These are phyloP conservation scores for Euwallacea similis DNA, from an alignment of 1,140 invertebrate genomes.

Conservation along the genomic window DNA sequence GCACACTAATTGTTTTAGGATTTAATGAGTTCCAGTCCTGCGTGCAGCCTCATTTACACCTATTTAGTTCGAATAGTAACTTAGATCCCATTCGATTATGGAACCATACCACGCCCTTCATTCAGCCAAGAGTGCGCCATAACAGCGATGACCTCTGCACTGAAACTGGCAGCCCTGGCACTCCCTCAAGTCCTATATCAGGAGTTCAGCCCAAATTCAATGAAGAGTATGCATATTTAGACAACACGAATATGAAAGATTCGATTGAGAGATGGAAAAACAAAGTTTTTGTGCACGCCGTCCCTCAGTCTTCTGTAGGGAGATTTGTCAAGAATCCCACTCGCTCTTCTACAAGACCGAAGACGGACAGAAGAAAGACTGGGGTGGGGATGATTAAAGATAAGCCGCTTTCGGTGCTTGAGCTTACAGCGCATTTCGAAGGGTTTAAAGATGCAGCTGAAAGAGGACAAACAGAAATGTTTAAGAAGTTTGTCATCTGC, in stretches of 20 bases:
- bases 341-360: background rate
- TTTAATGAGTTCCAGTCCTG: too few relatives aligned
- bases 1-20: too few relatives aligned
- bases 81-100: background rate
- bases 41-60: too few relatives aligned
- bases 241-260: background rate
- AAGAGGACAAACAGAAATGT: constrained; percentile 34
- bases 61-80: background rate
- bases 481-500: constrained; percentile 23
- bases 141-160: background rate
- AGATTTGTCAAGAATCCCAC: constrained; percentile 7
- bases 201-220: background rate
- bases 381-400: constrained; percentile 4
- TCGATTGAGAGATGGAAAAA: constrained; percentile 1
- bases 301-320: background rate
- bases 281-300: constrained; percentile 1
- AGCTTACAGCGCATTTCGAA: constrained; percentile 23
- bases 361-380: background rate
- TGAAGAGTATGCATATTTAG: background rate
- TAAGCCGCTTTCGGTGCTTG: constrained; percentile 9
- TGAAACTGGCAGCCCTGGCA: too few relatives aligned
- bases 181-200: background rate
- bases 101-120: background rate
- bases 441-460: constrained; percentile 34
- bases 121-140: background rate